phyloP scores from a whole-genome alignment of 2,797 vertebrate genomes.

The Neosalanx taihuensis region DNA sequence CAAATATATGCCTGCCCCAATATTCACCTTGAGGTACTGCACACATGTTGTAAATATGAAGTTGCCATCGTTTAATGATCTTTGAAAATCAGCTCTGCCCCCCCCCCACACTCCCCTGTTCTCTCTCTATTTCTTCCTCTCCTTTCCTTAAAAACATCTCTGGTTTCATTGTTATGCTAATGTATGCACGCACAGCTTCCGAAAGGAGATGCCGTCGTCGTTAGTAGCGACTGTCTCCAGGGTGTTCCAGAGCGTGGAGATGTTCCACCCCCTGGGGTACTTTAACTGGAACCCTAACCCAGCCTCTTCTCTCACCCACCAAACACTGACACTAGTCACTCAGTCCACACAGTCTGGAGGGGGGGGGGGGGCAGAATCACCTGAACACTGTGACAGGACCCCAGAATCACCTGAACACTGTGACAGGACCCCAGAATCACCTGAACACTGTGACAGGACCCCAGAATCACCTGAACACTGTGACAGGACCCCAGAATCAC shows the following conservation, averaged over 20 bases:
- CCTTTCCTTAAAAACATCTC: conserved; percentile 53
- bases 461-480: too few relatives aligned
- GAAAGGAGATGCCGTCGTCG: conserved; percentile 56
- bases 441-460: too few relatives aligned
- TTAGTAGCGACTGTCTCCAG: conserved; percentile 52
- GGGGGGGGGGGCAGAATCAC: too few relatives aligned
- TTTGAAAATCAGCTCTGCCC: conserved; percentile 47
- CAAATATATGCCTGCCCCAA: conserved; percentile 72
- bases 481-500: too few relatives aligned
- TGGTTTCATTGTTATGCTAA: conserved; percentile 67
- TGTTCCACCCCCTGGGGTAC: conserved; percentile 36
- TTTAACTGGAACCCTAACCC: conserved; percentile 7
- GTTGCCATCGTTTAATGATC: conserved; percentile 72
- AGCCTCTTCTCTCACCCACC: neutral
- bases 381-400: too few relatives aligned
- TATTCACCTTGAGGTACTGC: conserved; percentile 73
- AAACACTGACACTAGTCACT: too few relatives aligned
- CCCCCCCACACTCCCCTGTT: conserved; percentile 35
- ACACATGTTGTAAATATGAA: conserved; percentile 73
- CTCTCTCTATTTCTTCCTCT: conserved; percentile 20
- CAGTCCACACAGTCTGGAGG: too few relatives aligned
- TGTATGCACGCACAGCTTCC: conserved; percentile 58
- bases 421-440: too few relatives aligned
- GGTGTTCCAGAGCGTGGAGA: conserved; percentile 38
- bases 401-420: too few relatives aligned